Base-by-base conservation (phyloP, 2,113 vertebrate genomes). In the Atlantisia rogersi region DNA sequence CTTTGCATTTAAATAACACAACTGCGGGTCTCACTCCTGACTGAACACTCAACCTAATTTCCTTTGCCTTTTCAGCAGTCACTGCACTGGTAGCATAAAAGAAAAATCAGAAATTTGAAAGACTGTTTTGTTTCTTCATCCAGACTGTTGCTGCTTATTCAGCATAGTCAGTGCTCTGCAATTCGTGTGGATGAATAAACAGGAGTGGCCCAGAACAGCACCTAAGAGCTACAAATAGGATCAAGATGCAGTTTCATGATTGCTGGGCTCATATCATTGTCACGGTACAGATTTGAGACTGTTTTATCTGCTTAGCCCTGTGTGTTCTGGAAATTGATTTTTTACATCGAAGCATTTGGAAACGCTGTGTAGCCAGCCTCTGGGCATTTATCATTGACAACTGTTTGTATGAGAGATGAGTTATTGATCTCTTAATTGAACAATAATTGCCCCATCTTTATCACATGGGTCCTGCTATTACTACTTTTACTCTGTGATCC, bases 401-500 rank as follows among this genome's bases (percentile, higher is more conserved):
- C 24, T 6, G 3, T 55, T 95, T 95, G 25, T 69, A 44, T 58
- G 64, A 94, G 56, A 94, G 69, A 55, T 35, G 50, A 77, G 62
- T 88, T 92, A 97, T 37, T 67, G 96, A 97, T 97, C 60, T 93
- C n/a, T 89, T 97, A 95, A 96, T 75, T 90, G 74, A 95, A 84
- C 58, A 94, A 18, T 90, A 81, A 68, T 87, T 79, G 42, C 14
- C 90, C 18, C 52, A 28, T 91, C 50, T 92, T 95, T 89, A 77
- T 73, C 53, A 79, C 3, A 1, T 28, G 13, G 80, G 50, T 15
- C 35, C 52, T 75, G 71, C n/a, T 40, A n/a, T 74, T 86, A 69
- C 12, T 25, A 28, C 15, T 48, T 81, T 80, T 62, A 63, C 6
- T 63, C 56, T 82, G 29, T 85, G 64, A 80, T 35, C 48, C 75